phyloP scores from a whole-genome alignment of 2,888 invertebrate species.

The Stenodera caucasica region DNA sequence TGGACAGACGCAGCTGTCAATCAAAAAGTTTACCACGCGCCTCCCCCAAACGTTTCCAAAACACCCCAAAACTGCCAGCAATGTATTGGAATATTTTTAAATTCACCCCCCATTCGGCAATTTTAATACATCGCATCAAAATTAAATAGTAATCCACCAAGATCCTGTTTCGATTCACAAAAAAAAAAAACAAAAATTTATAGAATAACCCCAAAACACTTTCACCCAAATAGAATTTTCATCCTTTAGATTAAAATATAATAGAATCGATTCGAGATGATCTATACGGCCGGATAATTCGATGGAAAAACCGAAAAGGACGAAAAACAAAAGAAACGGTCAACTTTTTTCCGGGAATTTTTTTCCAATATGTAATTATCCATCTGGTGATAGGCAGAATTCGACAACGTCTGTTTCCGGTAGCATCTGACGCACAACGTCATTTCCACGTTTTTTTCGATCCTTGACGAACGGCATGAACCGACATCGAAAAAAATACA shows the following conservation, averaged over 20 bases:
- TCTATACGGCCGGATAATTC: no score
- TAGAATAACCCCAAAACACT: slow-evolving; percentile 39
- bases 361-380: not conserved
- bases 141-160: slow-evolving; percentile 53
- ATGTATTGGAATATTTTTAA: slow-evolving; percentile 57
- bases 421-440: slow-evolving; percentile 8
- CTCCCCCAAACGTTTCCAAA: slow-evolving; percentile 45
- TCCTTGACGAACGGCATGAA: not conserved
- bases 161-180: slow-evolving; percentile 33
- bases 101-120: slow-evolving; percentile 42
- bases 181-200: no score
- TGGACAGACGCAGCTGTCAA: slow-evolving; percentile 81
- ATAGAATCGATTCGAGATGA: not conserved
- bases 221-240: not conserved
- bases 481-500: not conserved
- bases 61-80: slow-evolving; percentile 44
- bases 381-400: slow-evolving; percentile 8
- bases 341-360: not conserved
- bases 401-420: slow-evolving; percentile 7
- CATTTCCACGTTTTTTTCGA: not conserved
- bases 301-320: no score
- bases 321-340: slow-evolving; percentile 3
- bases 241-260: not conserved
- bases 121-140: slow-evolving; percentile 55
- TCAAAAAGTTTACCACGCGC: slow-evolving; percentile 64